These are phyloP conservation scores for Saccostrea echinata DNA, from an alignment of 1,140 invertebrate species.

Conservation along the genomic window DNA sequence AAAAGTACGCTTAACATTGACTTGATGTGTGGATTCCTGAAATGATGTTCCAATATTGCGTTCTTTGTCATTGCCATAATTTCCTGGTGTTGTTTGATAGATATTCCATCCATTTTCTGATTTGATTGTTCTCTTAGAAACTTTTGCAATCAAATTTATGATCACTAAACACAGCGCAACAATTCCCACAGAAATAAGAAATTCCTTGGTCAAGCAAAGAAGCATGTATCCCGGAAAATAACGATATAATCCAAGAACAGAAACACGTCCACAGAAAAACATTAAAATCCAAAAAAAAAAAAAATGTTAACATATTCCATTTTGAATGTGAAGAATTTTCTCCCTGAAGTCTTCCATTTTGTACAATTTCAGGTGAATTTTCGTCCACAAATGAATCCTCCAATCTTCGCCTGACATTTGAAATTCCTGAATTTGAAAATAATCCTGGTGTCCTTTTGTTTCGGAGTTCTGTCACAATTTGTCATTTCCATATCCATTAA, in stretches of 20 bases:
- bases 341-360: too few species aligned
- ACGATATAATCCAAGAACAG: not conserved
- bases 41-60: not conserved
- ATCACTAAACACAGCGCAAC: not conserved
- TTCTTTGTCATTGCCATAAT: not conserved
- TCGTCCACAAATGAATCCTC: too few species aligned
- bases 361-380: too few species aligned
- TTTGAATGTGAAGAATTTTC: too few species aligned
- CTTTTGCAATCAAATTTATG: not conserved
- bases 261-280: not conserved
- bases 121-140: not conserved
- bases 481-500: not conserved
- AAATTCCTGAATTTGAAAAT: slow-evolving; percentile 17
- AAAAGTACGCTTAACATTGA: not conserved
- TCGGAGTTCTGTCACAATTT: not conserved
- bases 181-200: not conserved
- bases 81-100: not conserved
- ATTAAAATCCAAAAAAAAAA: too few species aligned
- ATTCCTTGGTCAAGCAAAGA: not conserved
- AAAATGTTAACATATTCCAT: too few species aligned
- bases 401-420: not conserved
- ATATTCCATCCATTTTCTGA: not conserved
- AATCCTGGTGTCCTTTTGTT: not conserved
- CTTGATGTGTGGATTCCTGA: not conserved
- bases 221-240: slow-evolving; percentile 6